Conservation (phyloP, 2,113 vertebrate species). For the Rhinolophus ferrumequinum region DNA sequence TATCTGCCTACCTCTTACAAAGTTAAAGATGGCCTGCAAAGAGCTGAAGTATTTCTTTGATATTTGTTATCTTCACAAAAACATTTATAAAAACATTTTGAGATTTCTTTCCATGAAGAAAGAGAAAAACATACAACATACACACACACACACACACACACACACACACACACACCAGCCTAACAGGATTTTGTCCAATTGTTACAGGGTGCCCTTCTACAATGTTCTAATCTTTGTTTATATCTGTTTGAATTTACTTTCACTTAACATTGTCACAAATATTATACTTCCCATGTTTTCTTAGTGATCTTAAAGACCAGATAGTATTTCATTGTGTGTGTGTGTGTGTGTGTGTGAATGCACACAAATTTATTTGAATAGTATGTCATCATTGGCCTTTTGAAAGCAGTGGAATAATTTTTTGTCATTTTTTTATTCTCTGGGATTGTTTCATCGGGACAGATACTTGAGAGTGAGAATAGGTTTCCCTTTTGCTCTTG, state of each 20-base stretch:
- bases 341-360: not conserved
- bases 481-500: not conserved
- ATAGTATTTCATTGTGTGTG: not conserved
- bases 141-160: not conserved
- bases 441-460: constrained; percentile 8
- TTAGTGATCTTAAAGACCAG: constrained; percentile 6
- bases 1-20: not conserved
- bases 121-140: not conserved
- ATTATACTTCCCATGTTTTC: not conserved
- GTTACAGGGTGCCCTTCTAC: not conserved
- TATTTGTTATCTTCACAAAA: not conserved
- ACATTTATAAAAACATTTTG: not conserved
- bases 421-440: not conserved
- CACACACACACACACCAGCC: not conserved
- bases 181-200: not conserved
- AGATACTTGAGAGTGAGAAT: not conserved
- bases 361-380: not conserved
- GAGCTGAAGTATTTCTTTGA: not conserved
- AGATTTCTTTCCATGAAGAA: constrained; percentile 32
- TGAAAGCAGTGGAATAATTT: not conserved
- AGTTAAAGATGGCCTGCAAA: not conserved
- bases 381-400: not conserved
- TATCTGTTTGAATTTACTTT: not conserved
- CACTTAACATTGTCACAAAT: not conserved
- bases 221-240: not conserved